Base-by-base conservation (phyloP, 2,113 vertebrate genomes). In the Hypocryptadius cinnamomeus region DNA sequence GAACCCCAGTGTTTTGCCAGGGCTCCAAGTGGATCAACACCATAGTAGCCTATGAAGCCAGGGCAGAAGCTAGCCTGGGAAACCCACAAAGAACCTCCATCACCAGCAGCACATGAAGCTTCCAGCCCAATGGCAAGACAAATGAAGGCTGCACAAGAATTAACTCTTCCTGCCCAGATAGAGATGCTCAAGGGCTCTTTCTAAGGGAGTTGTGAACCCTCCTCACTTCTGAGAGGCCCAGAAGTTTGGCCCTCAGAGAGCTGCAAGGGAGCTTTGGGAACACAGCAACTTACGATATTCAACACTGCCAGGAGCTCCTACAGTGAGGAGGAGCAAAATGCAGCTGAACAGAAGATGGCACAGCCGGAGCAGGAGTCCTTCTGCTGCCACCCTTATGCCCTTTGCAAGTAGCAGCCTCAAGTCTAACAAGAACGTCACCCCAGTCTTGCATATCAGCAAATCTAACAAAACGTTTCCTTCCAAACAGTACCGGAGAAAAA, bases 21-120 rank as follows among this genome's bases (percentile, higher is more conserved):
- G 8, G 19, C 51, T 91, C 69, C 74, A 54, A 28, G 48, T 8
- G 28, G 48, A 65, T 54, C 44, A 85, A 45, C 61, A 44, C 22
- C 10, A 1, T 0, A 44, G 66, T 0, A 65, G 23, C 19, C 39
- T 11, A 9, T 7, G 47, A 66, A 85, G 74, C 30, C 81, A 63
- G 28, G 19, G 37, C 54, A 69, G 74, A 57, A 79, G 57, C n/a
- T 30, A 57, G 35, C 9, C 28, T 48, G 61, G 28, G 44, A 82
- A 79, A 21, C 21, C 50, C 39, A 39, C 1, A 4, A 66, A 76
- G 64, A 76, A 71, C 31, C n/a, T 68, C 31, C 28, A 47, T 15
- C n/a, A 74, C 25, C 0, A 76, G 48, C 59, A 68, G 28, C 3
- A 2, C 0, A 0, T 44, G 45, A 85, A 37, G 53, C 28, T 83